Conservation (phyloP, 2,113 vertebrate species). For the Siniperca knerii region DNA sequence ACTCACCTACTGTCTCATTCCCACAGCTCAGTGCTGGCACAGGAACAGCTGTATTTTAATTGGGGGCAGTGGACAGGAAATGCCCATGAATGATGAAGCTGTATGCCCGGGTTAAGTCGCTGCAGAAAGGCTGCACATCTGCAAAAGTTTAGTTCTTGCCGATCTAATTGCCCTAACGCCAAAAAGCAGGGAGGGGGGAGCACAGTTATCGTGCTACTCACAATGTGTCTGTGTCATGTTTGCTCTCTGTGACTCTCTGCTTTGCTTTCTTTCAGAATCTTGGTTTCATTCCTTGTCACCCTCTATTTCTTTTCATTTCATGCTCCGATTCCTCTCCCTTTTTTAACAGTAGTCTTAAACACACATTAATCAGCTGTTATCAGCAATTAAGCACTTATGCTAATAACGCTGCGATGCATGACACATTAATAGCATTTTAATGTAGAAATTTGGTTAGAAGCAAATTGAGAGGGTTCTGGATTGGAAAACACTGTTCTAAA, state of each 20-base stretch:
- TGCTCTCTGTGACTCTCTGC: slow-evolving; percentile 1
- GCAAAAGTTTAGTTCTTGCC: slow-evolving; percentile 81
- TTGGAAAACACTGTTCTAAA: neutral
- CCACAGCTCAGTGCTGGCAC: slow-evolving; percentile 58
- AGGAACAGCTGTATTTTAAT: slow-evolving; percentile 75
- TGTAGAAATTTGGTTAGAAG: slow-evolving; percentile 38
- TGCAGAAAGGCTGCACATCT: slow-evolving; percentile 78
- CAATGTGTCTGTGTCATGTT: slow-evolving; percentile 26
- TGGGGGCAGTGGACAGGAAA: slow-evolving; percentile 82
- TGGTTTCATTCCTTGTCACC: slow-evolving; percentile 36
- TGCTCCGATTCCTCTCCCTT: slow-evolving; percentile 20
- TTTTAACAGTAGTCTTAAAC: slow-evolving; percentile 12
- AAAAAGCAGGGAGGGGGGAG: slow-evolving; percentile 3
- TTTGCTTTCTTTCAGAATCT: slow-evolving; percentile 13
- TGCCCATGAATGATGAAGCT: slow-evolving; percentile 80
- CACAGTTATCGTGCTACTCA: slow-evolving; percentile 47
- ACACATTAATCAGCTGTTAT: slow-evolving; percentile 57
- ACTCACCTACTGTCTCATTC: slow-evolving; percentile 20
- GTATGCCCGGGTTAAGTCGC: slow-evolving; percentile 61
- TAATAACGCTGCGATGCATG: slow-evolving; percentile 19
- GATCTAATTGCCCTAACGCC: slow-evolving; percentile 65
- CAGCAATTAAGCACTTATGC: slow-evolving; percentile 48
- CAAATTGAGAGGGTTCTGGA: neutral
- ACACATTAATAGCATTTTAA: slow-evolving; percentile 43
- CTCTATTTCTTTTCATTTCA: slow-evolving; percentile 9